A percentile compares a stretch with the other conserved stretches of the same genome.
These are phyloP conservation scores for Ophioninae sp. DNA, from an alignment of 2,888 invertebrate genomes.

Conservation along the genomic window DNA sequence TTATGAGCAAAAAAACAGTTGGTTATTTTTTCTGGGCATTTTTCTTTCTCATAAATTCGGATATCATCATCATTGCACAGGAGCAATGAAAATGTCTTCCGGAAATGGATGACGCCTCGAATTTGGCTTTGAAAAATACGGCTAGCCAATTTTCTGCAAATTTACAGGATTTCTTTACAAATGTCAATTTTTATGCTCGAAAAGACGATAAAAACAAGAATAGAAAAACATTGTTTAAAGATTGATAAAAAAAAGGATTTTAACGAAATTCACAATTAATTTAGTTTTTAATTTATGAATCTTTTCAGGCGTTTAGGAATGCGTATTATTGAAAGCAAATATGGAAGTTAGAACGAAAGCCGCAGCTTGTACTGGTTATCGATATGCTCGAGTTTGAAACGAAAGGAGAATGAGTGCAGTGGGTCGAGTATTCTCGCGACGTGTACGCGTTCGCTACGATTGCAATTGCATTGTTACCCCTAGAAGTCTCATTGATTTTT, in stretches of 20 bases:
- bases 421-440: conserved; percentile 53
- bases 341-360: background rate
- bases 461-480: conserved; percentile 60
- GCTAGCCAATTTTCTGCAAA: too few species aligned
- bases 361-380: conserved; percentile 17
- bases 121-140: too few species aligned
- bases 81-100: too few species aligned
- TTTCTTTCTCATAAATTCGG: too few species aligned
- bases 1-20: background rate
- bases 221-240: too few species aligned
- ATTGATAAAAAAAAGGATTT: too few species aligned
- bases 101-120: too few species aligned
- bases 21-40: too few species aligned
- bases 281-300: background rate
- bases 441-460: conserved; percentile 24
- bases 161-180: too few species aligned
- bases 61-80: too few species aligned
- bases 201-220: too few species aligned
- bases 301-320: background rate
- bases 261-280: background rate
- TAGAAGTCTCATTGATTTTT: conserved; percentile 59
- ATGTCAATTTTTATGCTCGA: too few species aligned
- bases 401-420: conserved; percentile 62
- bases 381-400: conserved; percentile 42
- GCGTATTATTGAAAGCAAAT: background rate